Base-by-base conservation (phyloP, 2,113 vertebrate genomes). In the Ornithorhynchus anatinus region DNA sequence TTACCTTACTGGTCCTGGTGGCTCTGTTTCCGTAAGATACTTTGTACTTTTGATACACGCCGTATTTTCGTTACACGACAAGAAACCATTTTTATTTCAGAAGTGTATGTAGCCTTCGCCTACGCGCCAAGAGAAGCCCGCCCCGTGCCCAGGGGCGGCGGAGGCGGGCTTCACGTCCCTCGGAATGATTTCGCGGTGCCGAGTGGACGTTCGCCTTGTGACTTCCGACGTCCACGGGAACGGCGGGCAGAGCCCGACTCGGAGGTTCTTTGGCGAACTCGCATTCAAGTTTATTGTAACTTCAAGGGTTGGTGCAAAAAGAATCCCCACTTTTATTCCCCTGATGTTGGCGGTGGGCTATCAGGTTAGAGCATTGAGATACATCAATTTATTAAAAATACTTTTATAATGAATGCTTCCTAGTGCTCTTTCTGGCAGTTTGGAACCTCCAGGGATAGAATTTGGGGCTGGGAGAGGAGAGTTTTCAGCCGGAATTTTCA, bases 361-460 rank as follows among this genome's bases (percentile, higher is more conserved):
- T 87, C 88, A 89, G 91, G 89, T 86, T 72, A 85, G 59, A 84
- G 66, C 85, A 84, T 82, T 92, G 89, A 91, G 90, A 92, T 92
- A 88, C 92, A 93, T 92, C 85, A 14, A 84, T 94, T 93, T 94
- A 94, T 93, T 94, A 93, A 94, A 92, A 88, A 81, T 89, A 93
- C 88, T 92, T 92, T 94, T 92, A 44, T 92, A 93, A 85, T 89
- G 91, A 88, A 83, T 56, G 59, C 45, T 43, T 56, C 45, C 11
- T 38, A 53, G 64, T 85, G 44, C 56, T 52, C 7, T 87, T 72
- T 80, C 69, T 79, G 51, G 59, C 63, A 39, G 68, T 38, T 23
- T 25, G n/a, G 32, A 64, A 23, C 45, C 8, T n/a, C 3, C 5
- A 23, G 1, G 36, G 57, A 9, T 52, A 38, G 10, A 23, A 12